These are phyloP conservation scores for Zootermopsis nevadensis DNA, from an alignment of 2,888 invertebrate species.

Conservation along the genomic window DNA sequence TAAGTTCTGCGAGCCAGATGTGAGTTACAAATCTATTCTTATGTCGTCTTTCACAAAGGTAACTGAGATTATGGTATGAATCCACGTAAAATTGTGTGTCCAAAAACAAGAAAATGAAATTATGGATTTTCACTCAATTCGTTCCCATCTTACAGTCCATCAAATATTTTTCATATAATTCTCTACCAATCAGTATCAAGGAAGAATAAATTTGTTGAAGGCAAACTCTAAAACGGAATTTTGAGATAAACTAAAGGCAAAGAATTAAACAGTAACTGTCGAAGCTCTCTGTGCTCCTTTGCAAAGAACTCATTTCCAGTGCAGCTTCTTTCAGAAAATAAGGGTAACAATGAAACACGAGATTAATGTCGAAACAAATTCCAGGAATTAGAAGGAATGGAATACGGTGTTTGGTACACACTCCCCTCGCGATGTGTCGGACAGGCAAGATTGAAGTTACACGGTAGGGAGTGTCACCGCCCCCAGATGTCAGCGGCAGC, in stretches of 20 bases:
- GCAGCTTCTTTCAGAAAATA: neutral
- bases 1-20: too few species aligned
- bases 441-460: slow-evolving; percentile 2
- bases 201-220: too few species aligned
- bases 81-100: too few species aligned
- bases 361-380: slow-evolving; percentile 5
- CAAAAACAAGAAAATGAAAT: too few species aligned
- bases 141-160: too few species aligned
- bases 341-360: neutral
- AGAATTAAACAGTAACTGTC: neutral
- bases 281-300: neutral
- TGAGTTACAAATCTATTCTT: too few species aligned
- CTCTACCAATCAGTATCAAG: too few species aligned
- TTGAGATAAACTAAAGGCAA: neutral
- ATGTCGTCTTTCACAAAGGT: too few species aligned
- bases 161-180: too few species aligned
- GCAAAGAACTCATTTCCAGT: neutral
- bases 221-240: too few species aligned
- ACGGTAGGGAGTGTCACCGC: neutral
- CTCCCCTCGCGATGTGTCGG: neutral
- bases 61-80: too few species aligned
- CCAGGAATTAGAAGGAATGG: slow-evolving; percentile 1
- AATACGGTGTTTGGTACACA: neutral
- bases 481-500: slow-evolving; percentile 2
- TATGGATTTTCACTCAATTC: too few species aligned